These are phyloP conservation scores for Elaphurus davidianus DNA, from an alignment of 2,113 vertebrate genomes.

Conservation along the genomic window DNA sequence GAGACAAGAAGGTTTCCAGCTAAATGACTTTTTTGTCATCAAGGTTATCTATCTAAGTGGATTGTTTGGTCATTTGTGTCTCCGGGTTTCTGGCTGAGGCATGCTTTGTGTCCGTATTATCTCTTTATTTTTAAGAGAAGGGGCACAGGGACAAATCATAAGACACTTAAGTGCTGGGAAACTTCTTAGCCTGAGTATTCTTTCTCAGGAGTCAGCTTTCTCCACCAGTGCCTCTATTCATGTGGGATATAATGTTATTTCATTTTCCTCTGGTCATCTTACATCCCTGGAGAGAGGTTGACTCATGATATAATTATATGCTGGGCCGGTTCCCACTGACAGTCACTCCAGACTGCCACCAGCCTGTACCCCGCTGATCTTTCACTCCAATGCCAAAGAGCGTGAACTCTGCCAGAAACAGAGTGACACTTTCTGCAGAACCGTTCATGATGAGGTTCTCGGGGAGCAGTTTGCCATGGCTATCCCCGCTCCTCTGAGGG, in stretches of 20 bases:
- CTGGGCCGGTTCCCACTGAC: slow-evolving; percentile 65
- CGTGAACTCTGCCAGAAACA: not conserved
- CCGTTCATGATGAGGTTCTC: not conserved
- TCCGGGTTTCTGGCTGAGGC: not conserved
- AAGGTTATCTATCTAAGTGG: not conserved
- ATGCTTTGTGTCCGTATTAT: not conserved
- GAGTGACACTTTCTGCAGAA: not conserved
- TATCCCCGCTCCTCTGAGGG: not conserved
- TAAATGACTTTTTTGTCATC: not conserved
- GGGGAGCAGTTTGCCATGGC: not conserved
- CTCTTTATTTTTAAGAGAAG: not conserved
- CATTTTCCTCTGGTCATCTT: slow-evolving; percentile 73
- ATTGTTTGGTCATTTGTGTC: not conserved
- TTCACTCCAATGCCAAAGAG: not conserved
- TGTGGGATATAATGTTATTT: slow-evolving; percentile 72
- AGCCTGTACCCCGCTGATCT: not conserved
- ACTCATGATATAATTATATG: slow-evolving; percentile 76
- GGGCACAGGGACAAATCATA: not conserved
- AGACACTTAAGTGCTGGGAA: slow-evolving; percentile 61
- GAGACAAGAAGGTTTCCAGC: not conserved
- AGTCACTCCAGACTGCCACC: slow-evolving; percentile 41
- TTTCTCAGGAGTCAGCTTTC: slow-evolving; percentile 72
- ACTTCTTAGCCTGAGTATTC: slow-evolving; percentile 33
- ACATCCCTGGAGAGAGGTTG: slow-evolving; percentile 73
- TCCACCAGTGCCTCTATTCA: slow-evolving; percentile 52